Evolutionary conservation across 2,888 invertebrate species (phyloP), one percentile per base, ranked within the genome.

Genomic region (Agrotis segetum): DNA sequence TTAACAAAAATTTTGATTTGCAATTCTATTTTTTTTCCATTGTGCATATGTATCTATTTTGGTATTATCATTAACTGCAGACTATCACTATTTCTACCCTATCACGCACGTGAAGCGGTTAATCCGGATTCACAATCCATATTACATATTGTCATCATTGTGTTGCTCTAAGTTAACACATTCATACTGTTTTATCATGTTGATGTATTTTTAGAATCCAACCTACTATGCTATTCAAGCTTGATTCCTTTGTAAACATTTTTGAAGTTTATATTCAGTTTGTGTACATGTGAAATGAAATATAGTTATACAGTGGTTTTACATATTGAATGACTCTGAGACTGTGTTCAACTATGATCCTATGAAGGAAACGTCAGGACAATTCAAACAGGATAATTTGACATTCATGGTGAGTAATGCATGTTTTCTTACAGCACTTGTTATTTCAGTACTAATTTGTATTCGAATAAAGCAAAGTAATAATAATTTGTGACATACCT

Each of bases 151-250:
- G 92, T 93, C 91, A 92, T 93, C 89, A 91, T 88, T 93, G 92
- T 93, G 92, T 94, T 91, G 91, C 92, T 93, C 75, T 91, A 90
- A 85, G 92, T 92, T 92, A 92, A 90, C 93, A 94, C 92, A 94
- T 92, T 94, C 92, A 92, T 91, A 92, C 92, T 84, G 88, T 94
- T 95, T 95, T 95, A 96, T 95, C 95, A 92, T 92, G 91, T 92
- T 90, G 90, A 90, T 91, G 92, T 96, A 95, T 95, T 95, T 95
- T 94, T 95, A 96, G 95, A 95, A 93, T 89, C 80, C 88, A 85
- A 89, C 89, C 87, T 90, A 90, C 90, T 91, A 90, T 90, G 92
- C 89, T 91, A 91, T 90, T 90, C 89, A 88, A 90, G 91, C 91
- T 92, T 91, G 91, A 92, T 92, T 92, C 92, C 92, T 92, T 92